Percentiles rank a stretch among this genome's conserved stretches.
Evolutionary conservation across 2,797 vertebrate genomes (phyloP).

Genomic region (Leucoraja ocellata): DNA sequence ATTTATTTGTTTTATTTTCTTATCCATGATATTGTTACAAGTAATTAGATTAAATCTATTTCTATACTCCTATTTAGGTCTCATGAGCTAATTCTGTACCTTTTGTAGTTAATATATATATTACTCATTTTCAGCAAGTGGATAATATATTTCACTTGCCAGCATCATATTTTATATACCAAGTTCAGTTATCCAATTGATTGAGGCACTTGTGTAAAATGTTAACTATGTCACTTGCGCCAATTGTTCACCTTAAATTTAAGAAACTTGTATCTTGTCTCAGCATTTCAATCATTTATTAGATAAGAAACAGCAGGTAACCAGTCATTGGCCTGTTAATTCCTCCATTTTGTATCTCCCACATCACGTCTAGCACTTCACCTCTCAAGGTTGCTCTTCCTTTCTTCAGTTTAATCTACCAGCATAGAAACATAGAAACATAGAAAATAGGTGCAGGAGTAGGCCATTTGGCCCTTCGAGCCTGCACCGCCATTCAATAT

Average conservation of each 20-base stretch:
- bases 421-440: no score
- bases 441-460: no score
- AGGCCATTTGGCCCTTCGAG: no score
- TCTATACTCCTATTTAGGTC: background rate
- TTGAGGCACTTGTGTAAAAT: background rate
- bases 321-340: background rate
- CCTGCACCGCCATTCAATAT: no score
- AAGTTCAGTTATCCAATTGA: background rate
- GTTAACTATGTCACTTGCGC: background rate
- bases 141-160: background rate
- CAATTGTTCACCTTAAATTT: background rate
- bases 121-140: background rate
- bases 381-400: background rate
- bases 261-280: background rate
- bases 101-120: background rate
- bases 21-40: background rate
- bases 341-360: background rate
- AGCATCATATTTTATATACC: background rate
- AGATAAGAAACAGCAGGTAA: background rate
- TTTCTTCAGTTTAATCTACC: background rate
- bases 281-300: background rate
- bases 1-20: background rate
- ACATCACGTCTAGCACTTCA: background rate
- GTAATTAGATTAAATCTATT: background rate
- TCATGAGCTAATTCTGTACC: background rate